phyloP scores from a whole-genome alignment of 2,113 vertebrate genomes.

The Aphelocoma coerulescens region DNA sequence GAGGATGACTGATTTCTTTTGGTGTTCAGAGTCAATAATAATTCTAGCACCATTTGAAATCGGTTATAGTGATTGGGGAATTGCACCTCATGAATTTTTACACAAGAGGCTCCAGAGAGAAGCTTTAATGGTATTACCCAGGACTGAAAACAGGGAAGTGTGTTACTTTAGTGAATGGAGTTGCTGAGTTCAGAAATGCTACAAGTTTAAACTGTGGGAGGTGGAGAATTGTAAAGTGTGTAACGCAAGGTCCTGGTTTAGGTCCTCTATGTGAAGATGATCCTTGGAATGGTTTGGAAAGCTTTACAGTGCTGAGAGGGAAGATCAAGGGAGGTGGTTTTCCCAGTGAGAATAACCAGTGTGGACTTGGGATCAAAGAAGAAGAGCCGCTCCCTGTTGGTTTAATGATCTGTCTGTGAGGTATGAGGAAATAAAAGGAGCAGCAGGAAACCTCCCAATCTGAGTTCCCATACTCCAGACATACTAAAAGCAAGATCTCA shows the following conservation, averaged over 20 bases:
- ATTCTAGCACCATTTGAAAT: conserved; percentile 99
- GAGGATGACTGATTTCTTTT: conserved; percentile 99
- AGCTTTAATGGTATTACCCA: not conserved
- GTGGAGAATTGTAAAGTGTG: not conserved
- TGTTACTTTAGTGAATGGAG: not conserved
- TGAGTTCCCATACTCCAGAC: not conserved
- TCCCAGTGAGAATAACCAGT: not conserved
- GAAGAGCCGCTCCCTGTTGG: not conserved
- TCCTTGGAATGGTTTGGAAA: not conserved
- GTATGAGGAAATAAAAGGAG: not conserved
- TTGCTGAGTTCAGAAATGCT: not conserved
- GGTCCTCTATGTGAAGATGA: not conserved
- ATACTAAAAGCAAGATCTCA: not conserved
- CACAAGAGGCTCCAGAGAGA: not conserved
- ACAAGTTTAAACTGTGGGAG: fast-evolving
- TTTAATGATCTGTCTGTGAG: not conserved
- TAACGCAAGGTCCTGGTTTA: not conserved
- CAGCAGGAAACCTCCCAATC: not conserved
- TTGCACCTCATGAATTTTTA: conserved; percentile 11
- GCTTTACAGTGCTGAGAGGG: not conserved
- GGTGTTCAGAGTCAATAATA: conserved; percentile 92
- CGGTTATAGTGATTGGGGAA: conserved; percentile 98
- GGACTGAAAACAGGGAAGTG: not conserved
- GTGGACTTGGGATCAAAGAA: not conserved
- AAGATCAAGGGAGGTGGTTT: not conserved